phyloP scores from a whole-genome alignment of 2,113 vertebrate genomes.

The Nothoprocta perdicaria region DNA sequence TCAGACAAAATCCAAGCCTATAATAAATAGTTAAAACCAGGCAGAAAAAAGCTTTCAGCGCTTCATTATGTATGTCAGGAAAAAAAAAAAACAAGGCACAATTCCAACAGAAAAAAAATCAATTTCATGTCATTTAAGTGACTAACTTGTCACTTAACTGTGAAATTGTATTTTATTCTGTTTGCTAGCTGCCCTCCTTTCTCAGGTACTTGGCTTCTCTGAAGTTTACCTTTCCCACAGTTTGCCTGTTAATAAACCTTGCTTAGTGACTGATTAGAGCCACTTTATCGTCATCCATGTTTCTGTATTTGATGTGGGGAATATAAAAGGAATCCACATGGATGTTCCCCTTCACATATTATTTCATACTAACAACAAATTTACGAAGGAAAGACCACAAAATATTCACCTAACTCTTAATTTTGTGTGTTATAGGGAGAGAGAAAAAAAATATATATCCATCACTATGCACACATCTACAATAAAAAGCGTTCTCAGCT shows the following conservation, averaged over 20 bases:
- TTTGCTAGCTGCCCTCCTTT: slow-evolving; percentile 31
- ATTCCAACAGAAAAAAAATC: not conserved
- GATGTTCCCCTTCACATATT: not conserved
- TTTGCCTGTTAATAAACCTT: slow-evolving; percentile 3
- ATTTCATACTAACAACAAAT: not conserved
- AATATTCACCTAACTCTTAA: not conserved
- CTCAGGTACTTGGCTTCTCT: slow-evolving; percentile 11
- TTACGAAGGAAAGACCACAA: not conserved
- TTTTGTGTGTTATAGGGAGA: not conserved
- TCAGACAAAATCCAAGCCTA: not conserved
- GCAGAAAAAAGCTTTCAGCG: not conserved
- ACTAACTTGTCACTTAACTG: not conserved
- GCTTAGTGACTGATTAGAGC: slow-evolving; percentile 43
- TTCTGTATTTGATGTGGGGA: slow-evolving; percentile 3
- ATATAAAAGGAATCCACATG: not conserved
- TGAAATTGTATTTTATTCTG: slow-evolving; percentile 9
- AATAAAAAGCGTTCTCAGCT: not conserved
- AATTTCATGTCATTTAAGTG: not conserved
- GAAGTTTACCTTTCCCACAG: slow-evolving; percentile 70
- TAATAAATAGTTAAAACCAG: not conserved
- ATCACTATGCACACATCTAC: not conserved
- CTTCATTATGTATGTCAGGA: not conserved
- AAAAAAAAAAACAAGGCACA: not conserved
- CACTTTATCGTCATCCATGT: not conserved
- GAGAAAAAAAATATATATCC: not conserved